These are phyloP conservation scores for Myiotriccus ornatus DNA, from an alignment of 2,797 vertebrate species.

Conservation along the genomic window DNA sequence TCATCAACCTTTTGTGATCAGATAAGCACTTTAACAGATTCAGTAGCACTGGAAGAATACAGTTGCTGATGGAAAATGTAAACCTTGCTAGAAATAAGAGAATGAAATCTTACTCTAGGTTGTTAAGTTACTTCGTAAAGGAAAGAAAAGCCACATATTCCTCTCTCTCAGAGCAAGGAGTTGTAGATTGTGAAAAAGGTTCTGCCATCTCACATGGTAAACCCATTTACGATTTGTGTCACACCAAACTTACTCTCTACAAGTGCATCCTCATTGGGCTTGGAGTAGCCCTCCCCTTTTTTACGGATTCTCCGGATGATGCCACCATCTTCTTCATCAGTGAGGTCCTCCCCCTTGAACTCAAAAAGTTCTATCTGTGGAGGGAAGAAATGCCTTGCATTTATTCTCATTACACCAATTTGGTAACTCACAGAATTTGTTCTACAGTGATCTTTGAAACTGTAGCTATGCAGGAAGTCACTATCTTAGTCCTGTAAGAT, in stretches of 20 bases:
- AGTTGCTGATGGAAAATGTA: background rate
- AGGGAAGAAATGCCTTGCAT: background rate
- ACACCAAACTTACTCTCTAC: conserved; percentile 85
- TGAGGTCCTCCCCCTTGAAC: conserved; percentile 92
- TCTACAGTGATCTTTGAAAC: background rate
- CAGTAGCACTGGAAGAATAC: background rate
- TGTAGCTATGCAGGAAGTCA: background rate
- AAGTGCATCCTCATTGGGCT: conserved; percentile 90
- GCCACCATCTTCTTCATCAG: conserved; percentile 90
- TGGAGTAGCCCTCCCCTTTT: conserved; percentile 91
- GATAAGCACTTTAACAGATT: background rate
- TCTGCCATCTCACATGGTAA: background rate
- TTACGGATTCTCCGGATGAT: conserved; percentile 89
- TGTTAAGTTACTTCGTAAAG: background rate
- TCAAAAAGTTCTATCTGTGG: conserved; percentile 93
- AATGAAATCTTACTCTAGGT: background rate
- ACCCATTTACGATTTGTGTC: background rate
- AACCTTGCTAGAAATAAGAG: background rate
- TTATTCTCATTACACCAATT: background rate
- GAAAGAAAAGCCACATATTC: background rate
- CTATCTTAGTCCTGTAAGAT: background rate
- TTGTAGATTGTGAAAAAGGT: background rate
- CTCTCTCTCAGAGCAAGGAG: background rate
- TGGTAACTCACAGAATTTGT: background rate
- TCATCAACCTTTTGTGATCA: background rate